These are phyloP conservation scores for Andricus quercusramuli DNA, from an alignment of 2,888 invertebrate species.

Conservation along the genomic window DNA sequence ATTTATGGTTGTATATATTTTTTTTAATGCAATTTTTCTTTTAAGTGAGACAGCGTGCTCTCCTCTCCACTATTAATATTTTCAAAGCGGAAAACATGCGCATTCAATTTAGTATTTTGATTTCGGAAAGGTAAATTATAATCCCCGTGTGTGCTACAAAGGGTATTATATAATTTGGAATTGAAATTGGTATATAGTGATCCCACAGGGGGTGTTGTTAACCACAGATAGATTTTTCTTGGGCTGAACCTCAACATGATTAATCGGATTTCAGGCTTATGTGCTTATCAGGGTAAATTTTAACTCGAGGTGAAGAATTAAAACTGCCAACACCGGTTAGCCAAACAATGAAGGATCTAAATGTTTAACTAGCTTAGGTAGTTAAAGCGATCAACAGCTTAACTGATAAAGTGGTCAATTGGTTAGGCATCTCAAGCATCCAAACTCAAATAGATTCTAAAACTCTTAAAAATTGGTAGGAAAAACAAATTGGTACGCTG, in stretches of 20 bases:
- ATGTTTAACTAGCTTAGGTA: slow-evolving; percentile 18
- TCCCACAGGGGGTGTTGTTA: background rate
- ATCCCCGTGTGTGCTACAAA: background rate
- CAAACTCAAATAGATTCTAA: slow-evolving; percentile 5
- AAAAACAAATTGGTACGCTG: background rate
- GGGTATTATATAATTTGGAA: slow-evolving; percentile 2
- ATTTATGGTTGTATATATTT: too few species aligned
- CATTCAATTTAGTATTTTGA: background rate
- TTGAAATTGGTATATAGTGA: slow-evolving; percentile 2
- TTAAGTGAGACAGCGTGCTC: too few species aligned
- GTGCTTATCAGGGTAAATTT: slow-evolving; percentile 14
- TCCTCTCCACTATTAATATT: background rate
- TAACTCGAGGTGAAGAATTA: slow-evolving; percentile 12
- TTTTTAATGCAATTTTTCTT: too few species aligned
- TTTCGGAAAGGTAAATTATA: background rate
- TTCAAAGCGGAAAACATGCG: background rate
- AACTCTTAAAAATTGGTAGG: background rate
- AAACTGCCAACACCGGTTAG: slow-evolving; percentile 2
- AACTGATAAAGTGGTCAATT: slow-evolving; percentile 30
- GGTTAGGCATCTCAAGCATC: slow-evolving; percentile 3
- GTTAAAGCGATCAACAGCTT: slow-evolving; percentile 25
- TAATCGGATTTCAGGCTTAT: slow-evolving; percentile 24
- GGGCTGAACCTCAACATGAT: background rate
- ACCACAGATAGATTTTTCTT: slow-evolving; percentile 15
- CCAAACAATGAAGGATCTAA: slow-evolving; percentile 5